A percentile compares a stretch with the other conserved stretches of the same genome.
These are phyloP conservation scores for Megaustenia siamemsis DNA, from an alignment of 2,888 invertebrate species.

Conservation along the genomic window DNA sequence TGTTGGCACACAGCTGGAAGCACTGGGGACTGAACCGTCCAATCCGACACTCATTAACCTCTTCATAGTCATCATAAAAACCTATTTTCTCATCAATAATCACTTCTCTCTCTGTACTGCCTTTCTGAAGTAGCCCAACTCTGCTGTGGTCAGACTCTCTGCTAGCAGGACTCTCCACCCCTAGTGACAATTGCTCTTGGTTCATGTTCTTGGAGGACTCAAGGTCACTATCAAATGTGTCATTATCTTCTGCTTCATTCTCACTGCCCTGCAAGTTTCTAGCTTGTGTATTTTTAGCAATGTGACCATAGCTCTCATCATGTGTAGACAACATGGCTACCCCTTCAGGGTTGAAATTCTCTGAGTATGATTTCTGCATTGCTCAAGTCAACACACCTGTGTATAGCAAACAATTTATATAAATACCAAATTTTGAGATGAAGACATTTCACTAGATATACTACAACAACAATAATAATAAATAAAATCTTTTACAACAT, in stretches of 20 bases:
- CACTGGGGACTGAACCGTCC: constrained; percentile 90
- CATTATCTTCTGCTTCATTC: background rate
- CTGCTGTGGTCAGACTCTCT: constrained; percentile 69
- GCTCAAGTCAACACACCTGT: background rate
- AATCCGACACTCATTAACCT: constrained; percentile 89
- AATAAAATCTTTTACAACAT: background rate
- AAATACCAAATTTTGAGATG: background rate
- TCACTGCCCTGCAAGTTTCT: background rate
- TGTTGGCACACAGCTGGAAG: constrained; percentile 92
- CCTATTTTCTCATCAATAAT: constrained; percentile 62
- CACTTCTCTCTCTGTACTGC: constrained; percentile 66
- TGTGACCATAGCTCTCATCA: background rate
- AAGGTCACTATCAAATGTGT: constrained; percentile 42
- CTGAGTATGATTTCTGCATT: background rate
- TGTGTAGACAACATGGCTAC: constrained; percentile 25
- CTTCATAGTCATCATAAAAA: constrained; percentile 53
- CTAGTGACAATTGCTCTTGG: constrained; percentile 64
- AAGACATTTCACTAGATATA: background rate
- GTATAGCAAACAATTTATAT: background rate
- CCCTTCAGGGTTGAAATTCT: background rate
- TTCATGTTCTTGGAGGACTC: constrained; percentile 66
- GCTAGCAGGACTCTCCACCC: constrained; percentile 66
- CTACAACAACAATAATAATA: background rate
- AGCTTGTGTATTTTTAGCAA: background rate
- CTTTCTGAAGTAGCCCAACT: constrained; percentile 62